Evolutionary conservation across 2,888 invertebrate genomes (phyloP).

Genomic region (Drosophila mimica): DNA sequence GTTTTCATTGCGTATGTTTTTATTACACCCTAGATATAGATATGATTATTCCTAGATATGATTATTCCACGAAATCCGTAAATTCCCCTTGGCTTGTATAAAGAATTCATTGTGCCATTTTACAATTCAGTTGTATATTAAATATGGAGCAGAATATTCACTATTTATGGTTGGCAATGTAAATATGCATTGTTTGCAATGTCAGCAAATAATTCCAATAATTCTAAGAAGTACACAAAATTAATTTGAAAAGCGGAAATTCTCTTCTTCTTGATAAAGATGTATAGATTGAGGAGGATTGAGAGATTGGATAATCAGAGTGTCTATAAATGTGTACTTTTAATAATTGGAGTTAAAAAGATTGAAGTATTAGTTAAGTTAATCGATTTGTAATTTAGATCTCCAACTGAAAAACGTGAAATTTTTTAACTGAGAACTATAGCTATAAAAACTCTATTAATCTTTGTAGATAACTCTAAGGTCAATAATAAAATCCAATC

Average conservation of each 20-base stretch:
- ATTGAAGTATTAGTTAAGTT: background rate
- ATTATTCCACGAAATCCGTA: slow-evolving; percentile 1
- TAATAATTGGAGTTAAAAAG: background rate
- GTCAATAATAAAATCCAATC: slow-evolving; percentile 11
- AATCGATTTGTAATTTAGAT: background rate
- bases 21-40: background rate
- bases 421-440: background rate
- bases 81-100: background rate
- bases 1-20: background rate
- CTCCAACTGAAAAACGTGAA: background rate
- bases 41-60: slow-evolving; percentile 9
- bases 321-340: background rate
- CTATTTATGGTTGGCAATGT: background rate
- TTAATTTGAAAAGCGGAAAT: background rate
- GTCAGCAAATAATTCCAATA: background rate
- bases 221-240: background rate
- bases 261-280: background rate
- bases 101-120: background rate
- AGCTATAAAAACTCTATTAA: background rate
- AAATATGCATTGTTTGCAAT: background rate
- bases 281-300: background rate
- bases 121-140: background rate
- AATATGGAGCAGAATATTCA: background rate
- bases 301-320: background rate
- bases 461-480: background rate